Percentiles rank a stretch among this genome's conserved stretches.
phyloP scores from a whole-genome alignment of 2,888 invertebrate genomes.

The Sarcophaga subvicina region DNA sequence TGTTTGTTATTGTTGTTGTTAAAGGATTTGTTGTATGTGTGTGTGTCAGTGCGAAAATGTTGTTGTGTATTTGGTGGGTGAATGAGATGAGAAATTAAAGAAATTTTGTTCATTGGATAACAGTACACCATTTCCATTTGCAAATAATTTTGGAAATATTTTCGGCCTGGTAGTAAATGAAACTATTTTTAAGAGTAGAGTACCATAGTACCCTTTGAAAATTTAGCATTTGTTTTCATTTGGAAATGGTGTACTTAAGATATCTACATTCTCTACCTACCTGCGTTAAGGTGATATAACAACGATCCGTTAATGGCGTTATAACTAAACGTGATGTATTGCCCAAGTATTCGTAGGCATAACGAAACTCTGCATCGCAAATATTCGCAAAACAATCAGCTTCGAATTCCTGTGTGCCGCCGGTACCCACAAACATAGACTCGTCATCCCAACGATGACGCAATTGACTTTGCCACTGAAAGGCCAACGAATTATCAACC shows the following conservation, averaged over 20 bases:
- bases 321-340: slow-evolving; percentile 97
- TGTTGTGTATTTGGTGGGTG: not conserved
- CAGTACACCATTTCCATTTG: not conserved
- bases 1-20: slow-evolving; percentile 17
- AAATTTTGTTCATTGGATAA: not conserved
- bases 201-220: too few species aligned
- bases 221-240: too few species aligned
- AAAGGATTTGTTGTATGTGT: not conserved
- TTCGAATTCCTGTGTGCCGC: slow-evolving; percentile 50
- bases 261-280: slow-evolving; percentile 77
- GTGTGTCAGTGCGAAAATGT: slow-evolving; percentile 62
- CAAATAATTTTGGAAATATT: not conserved
- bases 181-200: too few species aligned
- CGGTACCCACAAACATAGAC: slow-evolving; percentile 8
- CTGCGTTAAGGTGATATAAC: slow-evolving; percentile 97
- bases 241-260: not conserved
- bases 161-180: too few species aligned
- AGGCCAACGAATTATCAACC: slow-evolving; percentile 90
- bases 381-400: slow-evolving; percentile 95
- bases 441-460: slow-evolving; percentile 90
- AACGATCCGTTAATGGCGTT: slow-evolving; percentile 96
- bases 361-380: slow-evolving; percentile 96
- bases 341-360: slow-evolving; percentile 96
- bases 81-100: not conserved
- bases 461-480: slow-evolving; percentile 96